Percentiles rank a stretch among this genome's conserved stretches.
Evolutionary conservation across 2,113 vertebrate genomes (phyloP).

Genomic region (Empidonax alnorum): DNA sequence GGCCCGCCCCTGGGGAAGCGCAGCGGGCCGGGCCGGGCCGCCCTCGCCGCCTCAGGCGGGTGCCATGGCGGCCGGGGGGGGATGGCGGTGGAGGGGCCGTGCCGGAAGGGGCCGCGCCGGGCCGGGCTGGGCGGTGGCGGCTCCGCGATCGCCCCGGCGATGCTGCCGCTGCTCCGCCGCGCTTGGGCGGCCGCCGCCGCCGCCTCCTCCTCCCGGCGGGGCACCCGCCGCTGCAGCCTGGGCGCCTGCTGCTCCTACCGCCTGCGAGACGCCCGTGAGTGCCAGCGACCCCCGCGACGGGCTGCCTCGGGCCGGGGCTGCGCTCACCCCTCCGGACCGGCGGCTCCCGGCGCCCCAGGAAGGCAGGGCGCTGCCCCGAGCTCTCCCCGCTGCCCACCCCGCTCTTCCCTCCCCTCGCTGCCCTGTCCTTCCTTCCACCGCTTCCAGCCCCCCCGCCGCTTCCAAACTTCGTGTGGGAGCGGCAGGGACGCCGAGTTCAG

Average conservation of each 20-base stretch:
- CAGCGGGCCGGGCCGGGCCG: too few species aligned
- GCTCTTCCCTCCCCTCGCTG: background rate
- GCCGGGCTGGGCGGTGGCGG: background rate
- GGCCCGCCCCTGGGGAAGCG: background rate
- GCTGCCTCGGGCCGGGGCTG: too few species aligned
- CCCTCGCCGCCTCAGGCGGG: background rate
- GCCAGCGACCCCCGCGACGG: background rate
- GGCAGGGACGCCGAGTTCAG: background rate
- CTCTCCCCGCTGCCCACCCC: too few species aligned
- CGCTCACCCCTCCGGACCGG: too few species aligned
- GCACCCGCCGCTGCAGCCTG: conserved; percentile 78
- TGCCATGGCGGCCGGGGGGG: background rate
- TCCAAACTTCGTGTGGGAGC: rapidly evolving
- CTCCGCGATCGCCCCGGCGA: background rate
- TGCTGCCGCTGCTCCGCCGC: background rate
- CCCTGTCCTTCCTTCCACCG: rapidly evolving
- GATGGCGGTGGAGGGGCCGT: background rate
- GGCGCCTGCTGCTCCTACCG: conserved; percentile 84
- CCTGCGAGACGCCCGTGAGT: conserved; percentile 84
- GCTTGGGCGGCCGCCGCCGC: background rate
- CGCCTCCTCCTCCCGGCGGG: background rate
- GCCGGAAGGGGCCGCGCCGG: background rate
- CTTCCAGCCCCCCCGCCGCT: background rate
- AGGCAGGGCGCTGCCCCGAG: too few species aligned
- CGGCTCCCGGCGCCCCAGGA: too few species aligned